Evolutionary conservation across 2,888 invertebrate genomes (phyloP), one percentile per base, ranked within the genome.

Genomic region (Fragum whitleyi): DNA sequence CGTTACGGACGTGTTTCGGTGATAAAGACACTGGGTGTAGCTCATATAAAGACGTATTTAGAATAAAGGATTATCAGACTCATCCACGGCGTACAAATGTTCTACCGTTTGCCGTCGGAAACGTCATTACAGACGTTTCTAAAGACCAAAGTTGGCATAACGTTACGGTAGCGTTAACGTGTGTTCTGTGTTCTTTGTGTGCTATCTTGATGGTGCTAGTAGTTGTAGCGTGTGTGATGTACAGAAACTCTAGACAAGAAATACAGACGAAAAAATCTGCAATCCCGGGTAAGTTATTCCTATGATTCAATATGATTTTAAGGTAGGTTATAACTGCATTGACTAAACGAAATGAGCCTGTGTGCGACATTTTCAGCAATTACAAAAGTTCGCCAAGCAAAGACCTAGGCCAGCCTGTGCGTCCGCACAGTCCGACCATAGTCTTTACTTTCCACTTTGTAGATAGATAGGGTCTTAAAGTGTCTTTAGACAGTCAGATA

Each of bases 201-300:
- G 21, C 42, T 28, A 65, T 65, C 23, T 6, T 39, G 2, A 14
- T 23, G 23, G 65, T 65, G n/a, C 65, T 65, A 39, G n/a, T 65
- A 26, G 65, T 42, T 2, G 65, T 65, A n/a, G 65, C 65, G 7
- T 65, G 65, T 23, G 36, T 23, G 23, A 14, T 42, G 39, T 62
- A 62, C 21, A 65, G 42, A 26, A 65, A 65, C 32, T 65, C 42
- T 2, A 39, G 65, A 42, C 36, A 21, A 26, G 65, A 42, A 9
- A 47, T 5, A 47, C 47, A 47, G 14, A 47, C n/a, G 14, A 3
- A 47, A 3, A 47, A n/a, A 19, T 2, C 47, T 3, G 3, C 5
- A 5, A 2, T 23, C 9, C 65, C 65, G 42, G 65, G 65, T 65
- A 42, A 42, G 26, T 42, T 1, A 57, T n/a, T 7, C 19, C 39